A percentile compares a stretch with the other conserved stretches of the same genome.
Conservation (phyloP, 2,797 vertebrate species). For the Spinus pinus region DNA sequence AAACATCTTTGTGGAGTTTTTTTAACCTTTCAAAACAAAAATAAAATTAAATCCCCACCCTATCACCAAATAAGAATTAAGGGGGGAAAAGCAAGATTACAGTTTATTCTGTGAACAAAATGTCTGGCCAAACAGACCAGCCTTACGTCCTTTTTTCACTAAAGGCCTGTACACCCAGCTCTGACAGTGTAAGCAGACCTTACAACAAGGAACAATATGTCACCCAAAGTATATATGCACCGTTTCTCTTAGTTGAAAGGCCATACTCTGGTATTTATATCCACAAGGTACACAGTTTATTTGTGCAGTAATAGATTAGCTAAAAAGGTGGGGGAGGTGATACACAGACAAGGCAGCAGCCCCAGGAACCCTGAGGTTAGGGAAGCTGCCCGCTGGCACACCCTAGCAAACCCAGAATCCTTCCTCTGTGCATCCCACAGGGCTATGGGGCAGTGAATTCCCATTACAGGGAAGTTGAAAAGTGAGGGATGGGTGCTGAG, state of each 20-base stretch:
- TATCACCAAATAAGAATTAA: background rate
- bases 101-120: background rate
- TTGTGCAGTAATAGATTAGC: background rate
- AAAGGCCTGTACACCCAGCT: background rate
- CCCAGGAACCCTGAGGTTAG: background rate
- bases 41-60: background rate
- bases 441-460: background rate
- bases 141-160: background rate
- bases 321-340: background rate
- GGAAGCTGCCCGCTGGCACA: background rate
- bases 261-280: background rate
- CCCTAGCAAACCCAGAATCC: background rate
- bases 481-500: background rate
- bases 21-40: background rate
- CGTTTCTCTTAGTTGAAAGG: background rate
- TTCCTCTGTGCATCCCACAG: rapidly evolving
- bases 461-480: background rate
- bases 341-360: background rate
- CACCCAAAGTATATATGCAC: background rate
- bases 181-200: background rate
- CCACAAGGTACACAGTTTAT: background rate
- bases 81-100: background rate
- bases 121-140: background rate
- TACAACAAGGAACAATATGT: background rate
- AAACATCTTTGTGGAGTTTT: background rate